Conservation (phyloP, 1,140 invertebrate species). For the Chrysomallon squamiferum region DNA sequence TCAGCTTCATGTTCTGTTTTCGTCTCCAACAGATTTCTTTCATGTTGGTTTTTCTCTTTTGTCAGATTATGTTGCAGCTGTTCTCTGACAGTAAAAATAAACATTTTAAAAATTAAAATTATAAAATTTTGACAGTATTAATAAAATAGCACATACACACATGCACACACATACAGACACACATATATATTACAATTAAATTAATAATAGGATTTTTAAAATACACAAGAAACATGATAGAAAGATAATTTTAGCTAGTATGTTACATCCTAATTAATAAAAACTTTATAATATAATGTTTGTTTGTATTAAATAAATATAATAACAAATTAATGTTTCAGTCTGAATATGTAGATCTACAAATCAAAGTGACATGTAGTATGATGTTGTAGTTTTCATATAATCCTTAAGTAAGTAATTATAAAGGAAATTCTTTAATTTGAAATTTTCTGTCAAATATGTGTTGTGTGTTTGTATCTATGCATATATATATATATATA, state of each 20-base stretch:
- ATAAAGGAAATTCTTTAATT: neutral
- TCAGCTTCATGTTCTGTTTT: neutral
- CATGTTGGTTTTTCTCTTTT: too few species aligned
- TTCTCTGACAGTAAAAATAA: too few species aligned
- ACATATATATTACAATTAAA: neutral
- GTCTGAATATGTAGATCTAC: neutral
- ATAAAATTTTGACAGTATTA: neutral
- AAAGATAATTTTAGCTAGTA: neutral
- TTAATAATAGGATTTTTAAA: neutral
- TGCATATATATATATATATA: slow-evolving; percentile 2
- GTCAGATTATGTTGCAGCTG: too few species aligned
- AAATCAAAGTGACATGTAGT: neutral
- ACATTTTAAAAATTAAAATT: neutral
- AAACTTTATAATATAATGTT: neutral
- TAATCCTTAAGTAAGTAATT: too few species aligned
- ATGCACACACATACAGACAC: neutral
- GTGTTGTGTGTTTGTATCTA: neutral
- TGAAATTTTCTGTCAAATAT: too few species aligned
- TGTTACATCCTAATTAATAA: neutral
- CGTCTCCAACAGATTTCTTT: too few species aligned
- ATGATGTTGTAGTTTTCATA: neutral
- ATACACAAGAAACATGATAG: neutral
- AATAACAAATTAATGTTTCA: too few species aligned
- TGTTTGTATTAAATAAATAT: neutral
- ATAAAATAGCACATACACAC: neutral